Evolutionary conservation across 2,113 vertebrate species (phyloP).

Genomic region (Notothenia coriiceps): DNA sequence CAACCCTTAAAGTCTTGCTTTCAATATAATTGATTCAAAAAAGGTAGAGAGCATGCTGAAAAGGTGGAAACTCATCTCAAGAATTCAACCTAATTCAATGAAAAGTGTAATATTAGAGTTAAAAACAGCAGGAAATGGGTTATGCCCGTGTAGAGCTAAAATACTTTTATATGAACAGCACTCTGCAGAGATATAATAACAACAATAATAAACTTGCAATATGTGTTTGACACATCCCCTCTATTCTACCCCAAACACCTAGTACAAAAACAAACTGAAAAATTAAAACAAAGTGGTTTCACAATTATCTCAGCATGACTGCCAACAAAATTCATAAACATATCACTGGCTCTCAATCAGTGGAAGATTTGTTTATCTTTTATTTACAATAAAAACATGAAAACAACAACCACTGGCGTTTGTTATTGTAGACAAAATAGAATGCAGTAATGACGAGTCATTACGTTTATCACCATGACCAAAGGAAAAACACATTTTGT

Average conservation of each 20-base stretch:
- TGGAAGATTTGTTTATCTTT: constrained; percentile 16
- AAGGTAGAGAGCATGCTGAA: neutral
- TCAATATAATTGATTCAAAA: neutral
- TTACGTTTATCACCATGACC: constrained; percentile 63
- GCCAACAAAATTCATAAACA: constrained; percentile 49
- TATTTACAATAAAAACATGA: constrained; percentile 36
- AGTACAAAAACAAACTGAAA: constrained; percentile 51
- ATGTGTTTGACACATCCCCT: constrained; percentile 59
- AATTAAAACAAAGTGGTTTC: constrained; percentile 42
- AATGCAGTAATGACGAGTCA: constrained; percentile 63
- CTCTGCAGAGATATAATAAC: constrained; percentile 44
- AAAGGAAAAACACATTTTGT: constrained; percentile 55
- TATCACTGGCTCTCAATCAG: constrained; percentile 27
- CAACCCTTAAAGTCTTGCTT: neutral
- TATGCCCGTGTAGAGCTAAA: constrained; percentile 37
- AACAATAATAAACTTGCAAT: constrained; percentile 48
- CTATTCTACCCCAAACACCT: neutral
- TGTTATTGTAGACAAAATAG: constrained; percentile 53
- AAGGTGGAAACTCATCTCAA: neutral
- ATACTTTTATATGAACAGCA: constrained; percentile 7
- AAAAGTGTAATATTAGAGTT: constrained; percentile 38
- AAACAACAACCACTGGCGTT: constrained; percentile 59
- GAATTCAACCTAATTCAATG: constrained; percentile 33
- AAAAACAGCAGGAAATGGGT: constrained; percentile 50
- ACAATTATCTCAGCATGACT: constrained; percentile 69